Conservation (phyloP, 2,888 invertebrate species). For the Pseudanteris insignis region DNA sequence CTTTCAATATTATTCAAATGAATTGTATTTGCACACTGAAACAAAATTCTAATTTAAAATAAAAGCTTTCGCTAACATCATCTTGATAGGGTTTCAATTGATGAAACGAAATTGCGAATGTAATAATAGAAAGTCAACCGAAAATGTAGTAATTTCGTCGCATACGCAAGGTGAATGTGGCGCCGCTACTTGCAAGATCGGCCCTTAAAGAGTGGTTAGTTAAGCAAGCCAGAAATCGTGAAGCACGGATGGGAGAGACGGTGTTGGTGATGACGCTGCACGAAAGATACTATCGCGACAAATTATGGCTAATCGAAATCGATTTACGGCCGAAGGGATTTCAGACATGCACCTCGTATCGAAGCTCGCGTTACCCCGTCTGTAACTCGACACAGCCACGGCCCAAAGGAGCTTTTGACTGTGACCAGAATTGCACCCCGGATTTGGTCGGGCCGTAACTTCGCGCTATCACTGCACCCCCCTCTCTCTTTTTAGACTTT, state of each 20-base stretch:
- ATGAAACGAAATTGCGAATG: too few relatives aligned
- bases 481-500: too few relatives aligned
- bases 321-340: slow-evolving; percentile 31
- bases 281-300: slow-evolving; percentile 28
- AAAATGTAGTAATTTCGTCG: neutral
- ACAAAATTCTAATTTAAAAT: too few relatives aligned
- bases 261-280: slow-evolving; percentile 37
- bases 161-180: slow-evolving; percentile 2
- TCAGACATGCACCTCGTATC: slow-evolving; percentile 26
- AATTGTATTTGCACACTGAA: too few relatives aligned
- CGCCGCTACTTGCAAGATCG: neutral
- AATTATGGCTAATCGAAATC: slow-evolving; percentile 44
- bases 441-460: neutral
- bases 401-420: neutral
- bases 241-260: slow-evolving; percentile 29
- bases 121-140: too few relatives aligned
- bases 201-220: slow-evolving; percentile 21
- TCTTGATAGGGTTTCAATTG: too few relatives aligned
- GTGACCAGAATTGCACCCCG: slow-evolving; percentile 12
- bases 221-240: slow-evolving; percentile 39
- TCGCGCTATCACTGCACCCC: too few relatives aligned
- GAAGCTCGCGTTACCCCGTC: slow-evolving; percentile 10
- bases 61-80: too few relatives aligned
- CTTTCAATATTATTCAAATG: too few relatives aligned
- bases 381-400: slow-evolving; percentile 8